Evolutionary conservation across 1,140 invertebrate genomes (phyloP), one percentile per base, ranked within the genome.

Genomic region (Orius laevigatus): DNA sequence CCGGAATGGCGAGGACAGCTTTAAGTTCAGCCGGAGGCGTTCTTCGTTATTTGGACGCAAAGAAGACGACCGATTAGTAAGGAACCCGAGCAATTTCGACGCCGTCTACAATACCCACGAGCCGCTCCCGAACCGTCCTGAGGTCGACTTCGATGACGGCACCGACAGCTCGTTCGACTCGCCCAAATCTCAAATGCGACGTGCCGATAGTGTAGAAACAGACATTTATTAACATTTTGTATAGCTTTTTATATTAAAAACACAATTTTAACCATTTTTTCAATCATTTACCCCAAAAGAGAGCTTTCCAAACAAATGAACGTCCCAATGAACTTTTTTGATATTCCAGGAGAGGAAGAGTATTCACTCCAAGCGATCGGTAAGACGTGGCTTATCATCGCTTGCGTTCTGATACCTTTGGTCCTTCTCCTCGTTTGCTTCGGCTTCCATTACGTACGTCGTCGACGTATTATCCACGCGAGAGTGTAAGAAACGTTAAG

Each of bases 301-400:
- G 11, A 19, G 31, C 44, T 32, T 18, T 11, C 40, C 11, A 16
- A 18, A 2, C 40, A 14, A 42, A 6, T 18, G 3, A 16, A 16
- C 31, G 12, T 9, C 2, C 14, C 33, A 46, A 46, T 19, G 3
- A 15, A 11, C 34, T 50, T 44, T 31, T 55, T 52, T 6, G 6
- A 19, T 48, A 48, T 53, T 46, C 31, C 66, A 85, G 82, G 81
- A 61, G 73, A 81, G 53, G 78, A 85, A 60, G 81, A 85, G 62
- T 82, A 80, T 59, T 81, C 81, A 31, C 70, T 77, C 3, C 70
- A 78, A 34, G 77, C 81, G 55, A 74, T 82, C 2, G 82, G 81
- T 16, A 67, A 80, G n/a, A 79, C 83, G 4, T 72, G 74, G 56
- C 81, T 79, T 41, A 79, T 86, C 56, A 74, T 85, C 49, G 61